phyloP scores from a whole-genome alignment of 2,888 invertebrate species.

The Ectemnius lituratus region DNA sequence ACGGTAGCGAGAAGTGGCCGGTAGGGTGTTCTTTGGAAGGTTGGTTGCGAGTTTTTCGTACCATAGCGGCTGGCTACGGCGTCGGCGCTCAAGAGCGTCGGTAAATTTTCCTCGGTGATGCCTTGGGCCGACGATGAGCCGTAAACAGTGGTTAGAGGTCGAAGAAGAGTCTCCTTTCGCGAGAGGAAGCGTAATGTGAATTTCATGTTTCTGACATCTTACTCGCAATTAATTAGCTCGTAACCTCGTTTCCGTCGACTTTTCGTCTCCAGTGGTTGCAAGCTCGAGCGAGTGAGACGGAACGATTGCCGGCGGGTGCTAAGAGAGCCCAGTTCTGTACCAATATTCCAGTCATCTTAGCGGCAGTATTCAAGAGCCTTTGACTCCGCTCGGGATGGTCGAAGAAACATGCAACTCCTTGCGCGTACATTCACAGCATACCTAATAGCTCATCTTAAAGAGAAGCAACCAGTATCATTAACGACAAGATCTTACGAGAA shows the following conservation, averaged over 20 bases:
- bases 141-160: slow-evolving; percentile 59
- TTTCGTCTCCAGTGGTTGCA: slow-evolving; percentile 4
- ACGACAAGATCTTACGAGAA: too few species aligned
- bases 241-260: slow-evolving; percentile 10
- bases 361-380: too few species aligned
- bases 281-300: not conserved
- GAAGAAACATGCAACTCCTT: too few species aligned
- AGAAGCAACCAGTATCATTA: too few species aligned
- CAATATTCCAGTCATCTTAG: slow-evolving; percentile 1
- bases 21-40: not conserved
- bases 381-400: too few species aligned
- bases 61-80: not conserved
- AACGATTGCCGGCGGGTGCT: not conserved
- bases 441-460: too few species aligned
- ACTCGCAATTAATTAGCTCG: slow-evolving; percentile 62
- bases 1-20: slow-evolving; percentile 5
- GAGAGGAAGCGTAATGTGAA: slow-evolving; percentile 58
- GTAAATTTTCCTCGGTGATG: slow-evolving; percentile 9
- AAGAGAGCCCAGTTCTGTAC: not conserved
- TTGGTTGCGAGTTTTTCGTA: not conserved
- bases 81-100: not conserved
- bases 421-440: too few species aligned
- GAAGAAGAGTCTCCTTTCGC: slow-evolving; percentile 46
- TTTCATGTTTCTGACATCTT: slow-evolving; percentile 60
- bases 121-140: slow-evolving; percentile 12